phyloP scores from a whole-genome alignment of 2,888 invertebrate genomes.

The Chesias legatella region DNA sequence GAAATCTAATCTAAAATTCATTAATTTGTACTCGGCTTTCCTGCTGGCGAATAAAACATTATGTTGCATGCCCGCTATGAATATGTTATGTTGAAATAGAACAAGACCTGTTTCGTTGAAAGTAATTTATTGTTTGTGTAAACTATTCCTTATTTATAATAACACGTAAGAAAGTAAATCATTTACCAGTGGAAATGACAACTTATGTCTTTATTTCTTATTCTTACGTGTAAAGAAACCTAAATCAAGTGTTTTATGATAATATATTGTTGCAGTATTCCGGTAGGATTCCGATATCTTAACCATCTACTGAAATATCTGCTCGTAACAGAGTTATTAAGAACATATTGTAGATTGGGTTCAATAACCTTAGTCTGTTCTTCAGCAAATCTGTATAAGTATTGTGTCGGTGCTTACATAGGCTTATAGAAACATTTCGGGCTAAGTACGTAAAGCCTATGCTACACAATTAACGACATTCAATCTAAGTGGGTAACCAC shows the following conservation, averaged over 20 bases:
- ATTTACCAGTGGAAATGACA: constrained; percentile 10
- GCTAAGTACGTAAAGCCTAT: constrained; percentile 4
- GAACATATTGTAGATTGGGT: too few relatives aligned
- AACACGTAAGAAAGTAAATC: constrained; percentile 4
- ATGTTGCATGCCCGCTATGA: constrained; percentile 19
- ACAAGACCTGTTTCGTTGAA: constrained; percentile 10
- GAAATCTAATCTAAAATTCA: constrained; percentile 21
- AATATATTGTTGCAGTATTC: too few relatives aligned
- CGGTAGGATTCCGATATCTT: too few relatives aligned
- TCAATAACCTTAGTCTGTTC: too few relatives aligned
- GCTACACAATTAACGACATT: constrained; percentile 30
- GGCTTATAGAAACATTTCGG: neutral
- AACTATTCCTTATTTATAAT: constrained; percentile 16
- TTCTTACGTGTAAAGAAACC: neutral
- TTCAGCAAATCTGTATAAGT: too few relatives aligned
- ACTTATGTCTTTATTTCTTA: constrained; percentile 5
- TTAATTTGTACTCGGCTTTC: neutral
- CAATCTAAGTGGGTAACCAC: constrained; percentile 43
- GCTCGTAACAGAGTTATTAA: too few relatives aligned
- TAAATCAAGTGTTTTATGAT: too few relatives aligned
- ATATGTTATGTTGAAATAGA: constrained; percentile 19
- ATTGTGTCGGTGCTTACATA: too few relatives aligned
- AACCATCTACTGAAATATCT: too few relatives aligned
- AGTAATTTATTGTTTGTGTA: constrained; percentile 19
- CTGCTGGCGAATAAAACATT: constrained; percentile 10